Percentiles rank a stretch among this genome's conserved stretches.
Conservation (phyloP, 2,888 invertebrate genomes). For the Scaptodrosophila latifasciaeformis region DNA sequence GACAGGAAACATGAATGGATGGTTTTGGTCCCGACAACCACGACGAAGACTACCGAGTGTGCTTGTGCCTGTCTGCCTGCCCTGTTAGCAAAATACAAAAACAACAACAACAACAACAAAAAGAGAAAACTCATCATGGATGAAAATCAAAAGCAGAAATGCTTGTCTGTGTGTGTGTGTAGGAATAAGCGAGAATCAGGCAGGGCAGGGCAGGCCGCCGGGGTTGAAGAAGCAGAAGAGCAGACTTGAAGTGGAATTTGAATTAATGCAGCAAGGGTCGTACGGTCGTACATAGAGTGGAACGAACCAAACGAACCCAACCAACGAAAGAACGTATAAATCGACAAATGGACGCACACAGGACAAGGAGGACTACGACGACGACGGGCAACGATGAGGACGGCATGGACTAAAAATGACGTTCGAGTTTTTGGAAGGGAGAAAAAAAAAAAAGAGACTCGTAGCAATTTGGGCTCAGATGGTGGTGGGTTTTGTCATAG, state of each 20-base stretch:
- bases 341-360: conserved; percentile 15
- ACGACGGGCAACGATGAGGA: neutral
- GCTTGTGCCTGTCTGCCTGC: conserved; percentile 16
- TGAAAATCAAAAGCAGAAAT: conserved; percentile 64
- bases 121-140: conserved; percentile 66
- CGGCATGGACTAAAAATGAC: conserved; percentile 5
- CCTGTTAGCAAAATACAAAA: conserved; percentile 27
- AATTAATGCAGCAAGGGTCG: conserved; percentile 60
- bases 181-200: conserved; percentile 15
- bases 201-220: conserved; percentile 9
- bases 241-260: conserved; percentile 60
- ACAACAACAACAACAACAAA: too few relatives aligned
- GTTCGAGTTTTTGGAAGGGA: conserved; percentile 20
- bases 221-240: conserved; percentile 19
- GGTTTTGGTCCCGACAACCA: conserved; percentile 51
- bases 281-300: conserved; percentile 34
- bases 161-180: too few relatives aligned
- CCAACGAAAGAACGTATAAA: conserved; percentile 16
- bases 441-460: conserved; percentile 1
- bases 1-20: conserved; percentile 69
- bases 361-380: conserved; percentile 17
- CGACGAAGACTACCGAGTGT: conserved; percentile 26
- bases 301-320: conserved; percentile 19
- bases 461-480: conserved; percentile 1
- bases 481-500: neutral